Evolutionary conservation across 2,113 vertebrate species (phyloP), one percentile per base, ranked within the genome.

Genomic region (Alaudala cheleensis): DNA sequence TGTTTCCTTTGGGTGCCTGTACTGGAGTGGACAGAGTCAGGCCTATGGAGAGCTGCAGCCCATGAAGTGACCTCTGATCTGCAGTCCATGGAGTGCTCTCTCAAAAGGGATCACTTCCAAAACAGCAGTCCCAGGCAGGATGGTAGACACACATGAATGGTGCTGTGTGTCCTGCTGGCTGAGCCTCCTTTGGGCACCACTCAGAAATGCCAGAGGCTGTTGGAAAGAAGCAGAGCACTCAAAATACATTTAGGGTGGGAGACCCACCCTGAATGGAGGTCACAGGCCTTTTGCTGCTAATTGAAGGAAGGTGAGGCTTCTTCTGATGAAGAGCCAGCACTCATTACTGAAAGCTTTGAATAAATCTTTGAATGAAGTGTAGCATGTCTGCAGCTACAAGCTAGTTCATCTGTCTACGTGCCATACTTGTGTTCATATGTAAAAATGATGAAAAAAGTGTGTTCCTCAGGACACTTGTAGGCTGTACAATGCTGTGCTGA

Each of bases 401-500:
- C 26, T 73, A 29, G 21, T 44, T 20, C 24, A 22, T 66, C 58
- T 4, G 2, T 61, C 70, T 58, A 28, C 19, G 5, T 7, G 47
- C 53, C 29, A 7, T 11, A 37, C 47, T 77, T 31, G 42, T 45
- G 64, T 17, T 88, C 26, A 2, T 65, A 49, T 9, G 82, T 67
- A 86, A 86, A 86, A 94, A 64, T 25, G 49, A 65, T 64, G 31
- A 67, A 86, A 94, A 86, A 93, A 49, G 31, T 5, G 23, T 64
- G 21, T 53, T 53, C 26, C 60, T 93, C 95, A 92, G 86, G 92
- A 72, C 77, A 71, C 79, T 96, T 10, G 4, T 58, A 94, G 84
- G 87, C 39, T 79, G 57, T 44, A 93, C 93, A 93, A 53, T 83
- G 49, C 49, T 64, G 61, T 74, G 66, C 80, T 94, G 92, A 95